Base-by-base conservation (phyloP, 23 tunicate genomes). In the Styela clava region DNA sequence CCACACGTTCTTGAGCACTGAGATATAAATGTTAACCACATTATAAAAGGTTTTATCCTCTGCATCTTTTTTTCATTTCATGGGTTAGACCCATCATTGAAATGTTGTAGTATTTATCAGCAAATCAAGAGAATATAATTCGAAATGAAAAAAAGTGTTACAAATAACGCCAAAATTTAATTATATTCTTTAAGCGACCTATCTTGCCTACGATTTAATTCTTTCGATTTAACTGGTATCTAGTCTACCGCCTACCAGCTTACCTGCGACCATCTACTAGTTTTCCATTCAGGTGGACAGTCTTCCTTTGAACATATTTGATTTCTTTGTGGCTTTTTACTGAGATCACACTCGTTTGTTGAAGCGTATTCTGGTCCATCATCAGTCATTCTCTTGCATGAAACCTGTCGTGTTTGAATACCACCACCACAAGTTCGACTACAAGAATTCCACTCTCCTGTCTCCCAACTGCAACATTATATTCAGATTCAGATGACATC, bases 1-100 rank as follows among this genome's bases (percentile, higher is more conserved):
- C 91, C 97, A 64, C 97, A 91, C 29, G 78, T 62, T 20, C 88
- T 79, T 22, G 91, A 86, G 64, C 97, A 91, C 97, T 91, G 83
- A 62, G 64, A 31, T 3, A 16, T 31, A 31, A 52, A 12, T 24
- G 63, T 19, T n/a, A n/a, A n/a, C n/a, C n/a, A n/a, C n/a, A n/a
- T n/a, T n/a, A n/a, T n/a, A n/a, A n/a, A n/a, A n/a, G n/a, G n/a
- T n/a, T n/a, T n/a, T n/a, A n/a, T n/a, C n/a, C n/a, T n/a, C n/a
- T n/a, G n/a, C n/a, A n/a, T n/a, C n/a, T n/a, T n/a, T n/a, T n/a
- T n/a, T n/a, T n/a, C n/a, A n/a, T n/a, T n/a, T n/a, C n/a, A n/a
- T n/a, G n/a, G n/a, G n/a, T n/a, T n/a, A n/a, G n/a, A n/a, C n/a
- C n/a, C n/a, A n/a, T n/a, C n/a, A n/a, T n/a, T n/a, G n/a, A n/a